Evolutionary conservation across 2,888 invertebrate species (phyloP).

Genomic region (Agriopis marginaria): DNA sequence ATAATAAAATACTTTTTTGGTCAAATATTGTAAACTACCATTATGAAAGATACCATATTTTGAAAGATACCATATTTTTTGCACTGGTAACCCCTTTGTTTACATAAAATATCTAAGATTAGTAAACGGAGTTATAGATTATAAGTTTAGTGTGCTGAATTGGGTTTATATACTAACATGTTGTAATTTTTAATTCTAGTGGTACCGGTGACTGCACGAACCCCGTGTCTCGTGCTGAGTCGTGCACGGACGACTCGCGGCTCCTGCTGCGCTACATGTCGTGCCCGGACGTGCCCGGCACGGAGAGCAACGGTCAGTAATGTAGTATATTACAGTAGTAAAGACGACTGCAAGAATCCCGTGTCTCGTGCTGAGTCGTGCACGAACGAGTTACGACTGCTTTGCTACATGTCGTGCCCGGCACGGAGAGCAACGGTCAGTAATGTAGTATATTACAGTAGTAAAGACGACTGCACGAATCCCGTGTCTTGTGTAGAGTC

Average conservation of each 20-base stretch:
- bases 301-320: constrained; percentile 94
- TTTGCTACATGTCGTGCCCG: constrained; percentile 94
- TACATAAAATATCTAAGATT: too few species aligned
- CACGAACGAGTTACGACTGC: constrained; percentile 92
- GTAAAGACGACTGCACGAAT: constrained; percentile 64
- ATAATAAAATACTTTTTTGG: too few species aligned
- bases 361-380: too few species aligned
- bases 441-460: too few species aligned
- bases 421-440: constrained; percentile 89
- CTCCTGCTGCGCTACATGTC: constrained; percentile 93
- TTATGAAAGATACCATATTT: too few species aligned
- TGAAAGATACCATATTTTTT: too few species aligned
- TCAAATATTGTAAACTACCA: too few species aligned
- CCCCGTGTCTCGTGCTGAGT: constrained; percentile 92
- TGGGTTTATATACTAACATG: neutral
- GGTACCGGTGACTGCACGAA: constrained; percentile 91
- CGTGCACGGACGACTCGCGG: constrained; percentile 93
- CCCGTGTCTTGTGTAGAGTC: constrained; percentile 91
- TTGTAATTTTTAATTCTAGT: constrained; percentile 58
- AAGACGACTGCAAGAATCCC: too few species aligned
- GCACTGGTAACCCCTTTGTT: too few species aligned
- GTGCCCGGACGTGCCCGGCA: constrained; percentile 91
- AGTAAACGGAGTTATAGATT: too few species aligned
- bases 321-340: too few species aligned
- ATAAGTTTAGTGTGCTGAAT: neutral